A percentile compares a stretch with the other conserved stretches of the same genome.
Evolutionary conservation across 2,888 invertebrate species (phyloP).

Genomic region (Allygus modestus): DNA sequence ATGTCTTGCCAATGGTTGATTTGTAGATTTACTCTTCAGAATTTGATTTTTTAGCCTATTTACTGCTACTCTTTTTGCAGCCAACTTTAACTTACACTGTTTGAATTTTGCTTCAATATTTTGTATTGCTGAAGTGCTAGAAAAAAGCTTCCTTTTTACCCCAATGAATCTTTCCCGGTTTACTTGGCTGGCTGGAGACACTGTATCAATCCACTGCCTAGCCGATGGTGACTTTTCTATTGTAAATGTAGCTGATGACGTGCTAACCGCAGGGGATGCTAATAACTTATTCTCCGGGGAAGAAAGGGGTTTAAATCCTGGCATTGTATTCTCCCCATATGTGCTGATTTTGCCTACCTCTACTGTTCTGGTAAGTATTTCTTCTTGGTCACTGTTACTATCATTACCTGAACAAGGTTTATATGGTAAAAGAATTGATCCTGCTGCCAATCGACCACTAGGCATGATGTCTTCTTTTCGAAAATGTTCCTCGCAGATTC

Average conservation of each 20-base stretch:
- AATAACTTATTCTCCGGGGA: background rate
- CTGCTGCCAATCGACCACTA: slow-evolving; percentile 39
- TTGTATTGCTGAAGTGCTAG: background rate
- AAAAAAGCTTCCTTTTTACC: background rate
- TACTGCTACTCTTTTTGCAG: slow-evolving; percentile 48
- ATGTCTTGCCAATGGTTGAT: slow-evolving; percentile 28
- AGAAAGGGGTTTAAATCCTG: background rate
- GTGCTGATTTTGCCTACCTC: background rate
- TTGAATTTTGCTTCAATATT: background rate
- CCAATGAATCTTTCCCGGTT: background rate
- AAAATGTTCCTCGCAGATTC: slow-evolving; percentile 32
- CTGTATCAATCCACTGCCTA: background rate
- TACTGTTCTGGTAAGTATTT: background rate
- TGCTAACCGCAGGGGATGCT: slow-evolving; percentile 17
- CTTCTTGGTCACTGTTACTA: background rate
- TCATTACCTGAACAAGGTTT: background rate
- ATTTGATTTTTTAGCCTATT: slow-evolving; percentile 45
- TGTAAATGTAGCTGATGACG: slow-evolving; percentile 8
- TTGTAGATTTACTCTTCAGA: slow-evolving; percentile 31
- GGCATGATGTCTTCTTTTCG: slow-evolving; percentile 32
- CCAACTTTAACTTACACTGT: background rate
- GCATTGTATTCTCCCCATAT: background rate
- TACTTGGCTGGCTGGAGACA: background rate
- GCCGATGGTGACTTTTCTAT: slow-evolving; percentile 9
- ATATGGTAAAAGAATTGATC: slow-evolving; percentile 29